A percentile compares a stretch with the other conserved stretches of the same genome.
Evolutionary conservation across 2,888 invertebrate species (phyloP).

Genomic region (Cheilosia impressa): DNA sequence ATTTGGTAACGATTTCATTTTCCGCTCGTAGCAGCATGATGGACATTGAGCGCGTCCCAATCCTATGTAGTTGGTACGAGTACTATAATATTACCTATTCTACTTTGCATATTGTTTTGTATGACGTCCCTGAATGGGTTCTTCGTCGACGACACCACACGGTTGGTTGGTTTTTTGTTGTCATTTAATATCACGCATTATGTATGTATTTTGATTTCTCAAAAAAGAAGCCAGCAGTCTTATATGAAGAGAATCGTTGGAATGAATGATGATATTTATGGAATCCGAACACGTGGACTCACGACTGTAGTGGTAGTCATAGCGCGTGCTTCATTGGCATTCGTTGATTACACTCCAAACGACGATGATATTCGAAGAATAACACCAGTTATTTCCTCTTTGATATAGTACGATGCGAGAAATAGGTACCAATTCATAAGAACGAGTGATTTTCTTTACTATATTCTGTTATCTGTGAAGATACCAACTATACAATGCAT

Average conservation of each 20-base stretch:
- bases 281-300: conserved; percentile 51
- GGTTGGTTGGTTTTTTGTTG: not conserved
- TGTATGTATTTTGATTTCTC: conserved; percentile 36
- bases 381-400: conserved; percentile 35
- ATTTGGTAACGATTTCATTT: conserved; percentile 33
- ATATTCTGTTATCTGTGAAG: not conserved
- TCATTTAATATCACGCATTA: conserved; percentile 27
- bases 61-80: not conserved
- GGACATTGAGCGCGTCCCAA: conserved; percentile 31
- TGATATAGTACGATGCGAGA: not conserved
- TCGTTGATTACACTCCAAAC: conserved; percentile 28
- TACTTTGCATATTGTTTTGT: conserved; percentile 51
- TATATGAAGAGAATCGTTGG: not conserved
- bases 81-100: conserved; percentile 6
- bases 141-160: too few relatives aligned
- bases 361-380: conserved; percentile 25
- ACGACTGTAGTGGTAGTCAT: conserved; percentile 24
- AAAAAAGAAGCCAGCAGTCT: not conserved
- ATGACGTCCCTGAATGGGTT: conserved; percentile 29
- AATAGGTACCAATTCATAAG: not conserved
- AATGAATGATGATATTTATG: conserved; percentile 29
- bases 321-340: conserved; percentile 46
- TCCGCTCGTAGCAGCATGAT: conserved; percentile 1
- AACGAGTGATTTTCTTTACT: not conserved
- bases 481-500: too few relatives aligned